Percentiles rank a stretch among this genome's conserved stretches.
Evolutionary conservation across 2,888 invertebrate species (phyloP).

Genomic region (Clitarchus hookeri): DNA sequence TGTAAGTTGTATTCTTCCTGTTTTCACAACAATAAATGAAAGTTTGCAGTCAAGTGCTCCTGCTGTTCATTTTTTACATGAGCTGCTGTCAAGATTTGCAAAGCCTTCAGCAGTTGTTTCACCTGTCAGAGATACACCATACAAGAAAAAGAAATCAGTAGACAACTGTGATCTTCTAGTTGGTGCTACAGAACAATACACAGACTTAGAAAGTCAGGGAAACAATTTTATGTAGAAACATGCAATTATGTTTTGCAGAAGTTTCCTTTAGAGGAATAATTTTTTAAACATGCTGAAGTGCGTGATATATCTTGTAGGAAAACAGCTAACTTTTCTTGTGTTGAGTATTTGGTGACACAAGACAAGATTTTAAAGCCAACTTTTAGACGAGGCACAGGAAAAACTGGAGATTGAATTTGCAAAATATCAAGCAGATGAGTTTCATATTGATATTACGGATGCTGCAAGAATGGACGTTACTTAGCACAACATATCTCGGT

Average conservation of each 20-base stretch:
- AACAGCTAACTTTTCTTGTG: background rate
- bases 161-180: background rate
- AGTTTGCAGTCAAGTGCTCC: background rate
- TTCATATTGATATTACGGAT: background rate
- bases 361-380: background rate
- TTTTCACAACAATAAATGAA: background rate
- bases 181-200: background rate
- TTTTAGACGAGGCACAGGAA: background rate
- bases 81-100: background rate
- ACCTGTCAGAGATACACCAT: background rate
- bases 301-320: background rate
- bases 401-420: background rate
- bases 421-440: background rate
- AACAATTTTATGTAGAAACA: background rate
- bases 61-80: background rate
- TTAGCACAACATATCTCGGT: too few species aligned
- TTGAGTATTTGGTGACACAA: background rate
- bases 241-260: background rate
- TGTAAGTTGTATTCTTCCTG: background rate
- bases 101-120: conserved; percentile 14
- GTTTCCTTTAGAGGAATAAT: background rate
- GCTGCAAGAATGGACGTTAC: background rate
- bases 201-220: background rate
- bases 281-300: background rate
- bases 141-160: background rate